Evolutionary conservation across 2,888 invertebrate genomes (phyloP), one percentile per base, ranked within the genome.

Genomic region (Drosophila trichaetosa): DNA sequence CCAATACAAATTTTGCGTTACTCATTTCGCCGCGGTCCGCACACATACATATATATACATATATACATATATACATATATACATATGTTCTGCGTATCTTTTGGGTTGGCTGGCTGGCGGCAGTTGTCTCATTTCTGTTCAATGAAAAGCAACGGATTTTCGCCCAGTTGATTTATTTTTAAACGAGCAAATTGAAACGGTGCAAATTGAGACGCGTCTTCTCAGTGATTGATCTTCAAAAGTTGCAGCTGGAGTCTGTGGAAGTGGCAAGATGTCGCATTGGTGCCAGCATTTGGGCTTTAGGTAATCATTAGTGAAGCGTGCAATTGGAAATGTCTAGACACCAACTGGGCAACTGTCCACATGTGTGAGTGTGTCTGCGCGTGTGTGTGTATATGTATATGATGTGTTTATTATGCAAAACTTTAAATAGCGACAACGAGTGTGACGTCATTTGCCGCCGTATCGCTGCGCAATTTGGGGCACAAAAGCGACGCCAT

Each of bases 271-370:
- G 58, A 84, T 84, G 83, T 67, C 83, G 71, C 83, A 84, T 61
- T 84, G 83, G 88, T 80, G 81, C 68, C 83, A 88, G 27, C 34
- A 79, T 51, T 86, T 84, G 68, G 88, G 86, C 52, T 88, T 88
- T 81, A 83, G 83, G 83, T 84, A 88, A 73, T 56, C 10, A n/a
- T 61, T 46, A 52, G n/a, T 71, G 51, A 10, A 58, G 67, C 68
- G 57, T 57, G 31, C 24, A 71, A 76, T 71, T 71, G 56, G 21
- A 52, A 70, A 63, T 46, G 79, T 78, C 71, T 75, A 79, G 71
- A 79, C 77, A 46, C 24, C 72, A 78, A 34, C 51, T 73, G 69
- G n/a, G 11, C 52, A 48, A 11, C 2, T n/a, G 27, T 51, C 16
- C 46, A 4, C 27, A 27, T 42, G 10, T 56, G 24, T 63, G n/a